phyloP scores from a whole-genome alignment of 2,888 invertebrate genomes.

The Drosophila flavopinicola region DNA sequence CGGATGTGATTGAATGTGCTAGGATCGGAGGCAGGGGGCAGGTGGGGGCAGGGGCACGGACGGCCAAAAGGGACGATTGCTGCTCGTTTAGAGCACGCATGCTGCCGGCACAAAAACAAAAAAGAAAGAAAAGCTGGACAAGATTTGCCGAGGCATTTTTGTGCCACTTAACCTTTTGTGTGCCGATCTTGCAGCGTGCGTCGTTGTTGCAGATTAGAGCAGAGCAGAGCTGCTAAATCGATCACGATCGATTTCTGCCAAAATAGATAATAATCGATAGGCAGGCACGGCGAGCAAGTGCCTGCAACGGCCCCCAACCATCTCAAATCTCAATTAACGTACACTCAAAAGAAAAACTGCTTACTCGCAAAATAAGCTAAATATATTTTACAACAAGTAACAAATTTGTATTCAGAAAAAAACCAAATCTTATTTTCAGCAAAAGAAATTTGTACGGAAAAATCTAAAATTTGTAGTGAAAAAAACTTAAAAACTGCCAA shows the following conservation, averaged over 20 bases:
- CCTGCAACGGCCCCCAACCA: constrained; percentile 42
- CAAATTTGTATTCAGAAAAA: too few relatives aligned
- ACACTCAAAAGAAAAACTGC: too few relatives aligned
- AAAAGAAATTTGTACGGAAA: too few relatives aligned
- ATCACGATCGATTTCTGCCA: constrained; percentile 77
- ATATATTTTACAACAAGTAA: too few relatives aligned
- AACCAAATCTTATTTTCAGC: too few relatives aligned
- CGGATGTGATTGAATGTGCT: constrained; percentile 43
- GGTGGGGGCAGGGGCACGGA: too few relatives aligned
- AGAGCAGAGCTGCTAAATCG: constrained; percentile 63
- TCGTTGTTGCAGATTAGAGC: constrained; percentile 11
- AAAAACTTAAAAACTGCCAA: too few relatives aligned
- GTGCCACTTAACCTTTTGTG: constrained; percentile 55
- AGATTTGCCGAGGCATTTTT: constrained; percentile 35
- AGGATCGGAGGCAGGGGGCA: too few relatives aligned
- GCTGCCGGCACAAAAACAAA: constrained; percentile 51
- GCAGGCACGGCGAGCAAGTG: constrained; percentile 36
- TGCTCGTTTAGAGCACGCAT: constrained; percentile 44
- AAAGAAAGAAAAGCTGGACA: constrained; percentile 32
- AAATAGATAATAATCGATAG: constrained; percentile 72
- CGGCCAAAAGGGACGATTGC: not conserved
- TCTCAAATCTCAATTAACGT: constrained; percentile 51
- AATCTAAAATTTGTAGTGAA: too few relatives aligned
- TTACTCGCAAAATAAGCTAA: too few relatives aligned
- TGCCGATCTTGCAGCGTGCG: constrained; percentile 27